These are phyloP conservation scores for Axis porcinus DNA, from an alignment of 2,113 vertebrate genomes.

Conservation along the genomic window DNA sequence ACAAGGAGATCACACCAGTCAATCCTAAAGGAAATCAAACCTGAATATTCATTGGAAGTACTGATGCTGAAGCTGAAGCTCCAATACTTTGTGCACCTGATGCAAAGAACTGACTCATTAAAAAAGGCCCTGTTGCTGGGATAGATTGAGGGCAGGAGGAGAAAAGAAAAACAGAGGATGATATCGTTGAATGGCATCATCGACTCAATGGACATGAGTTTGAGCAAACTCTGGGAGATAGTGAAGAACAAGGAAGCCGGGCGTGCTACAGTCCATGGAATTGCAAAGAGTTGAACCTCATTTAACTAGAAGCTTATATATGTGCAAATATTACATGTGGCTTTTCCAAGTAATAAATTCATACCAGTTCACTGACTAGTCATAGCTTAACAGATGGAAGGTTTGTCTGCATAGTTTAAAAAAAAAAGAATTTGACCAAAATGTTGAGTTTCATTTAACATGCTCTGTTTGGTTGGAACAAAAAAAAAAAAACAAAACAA, in stretches of 20 bases:
- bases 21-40: background rate
- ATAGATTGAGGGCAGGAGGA: background rate
- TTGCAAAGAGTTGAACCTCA: accelerated
- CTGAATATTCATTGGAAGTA: background rate
- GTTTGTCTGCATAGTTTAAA: background rate
- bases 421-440: background rate
- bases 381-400: background rate
- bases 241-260: background rate
- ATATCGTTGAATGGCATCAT: background rate
- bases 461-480: background rate
- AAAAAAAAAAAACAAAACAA: too few species aligned
- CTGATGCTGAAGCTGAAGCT: background rate
- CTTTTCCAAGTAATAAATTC: background rate
- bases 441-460: slow-evolving; percentile 1
- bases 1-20: background rate
- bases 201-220: background rate
- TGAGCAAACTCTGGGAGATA: background rate
- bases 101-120: background rate
- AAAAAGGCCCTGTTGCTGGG: background rate
- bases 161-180: background rate
- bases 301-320: background rate
- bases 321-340: background rate
- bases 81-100: background rate
- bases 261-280: background rate
- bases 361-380: background rate